These are phyloP conservation scores for Hypomecis atomaria DNA, from an alignment of 2,888 invertebrate species.

Conservation along the genomic window DNA sequence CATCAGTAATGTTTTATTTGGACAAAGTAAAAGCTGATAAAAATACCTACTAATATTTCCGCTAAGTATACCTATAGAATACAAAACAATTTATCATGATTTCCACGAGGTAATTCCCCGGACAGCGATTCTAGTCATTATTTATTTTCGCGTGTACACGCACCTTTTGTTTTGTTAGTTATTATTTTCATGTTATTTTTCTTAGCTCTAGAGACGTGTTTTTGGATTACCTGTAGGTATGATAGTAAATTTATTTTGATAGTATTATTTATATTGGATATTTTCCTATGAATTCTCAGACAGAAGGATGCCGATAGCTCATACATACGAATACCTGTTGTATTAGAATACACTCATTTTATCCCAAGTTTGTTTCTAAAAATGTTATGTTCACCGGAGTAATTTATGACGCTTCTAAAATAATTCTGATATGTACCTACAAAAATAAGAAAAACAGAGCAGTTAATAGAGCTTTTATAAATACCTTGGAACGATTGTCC, in stretches of 20 bases:
- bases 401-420: no score
- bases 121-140: constrained; percentile 43
- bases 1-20: no score
- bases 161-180: constrained; percentile 38
- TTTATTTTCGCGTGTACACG: constrained; percentile 38
- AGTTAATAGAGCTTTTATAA: no score
- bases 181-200: constrained; percentile 32
- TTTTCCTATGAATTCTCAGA: no score
- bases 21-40: neutral
- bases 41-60: neutral
- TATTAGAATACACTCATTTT: no score
- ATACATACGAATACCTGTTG: no score
- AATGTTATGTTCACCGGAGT: no score
- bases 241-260: neutral
- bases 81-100: constrained; percentile 39
- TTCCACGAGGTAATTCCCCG: constrained; percentile 38
- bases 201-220: neutral
- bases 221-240: neutral
- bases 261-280: neutral
- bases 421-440: no score
- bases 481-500: no score
- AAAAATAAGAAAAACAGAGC: no score
- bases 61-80: constrained; percentile 21
- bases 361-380: no score
- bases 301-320: no score